Conservation (phyloP, 2,888 invertebrate genomes). For the Ophion ellenae region DNA sequence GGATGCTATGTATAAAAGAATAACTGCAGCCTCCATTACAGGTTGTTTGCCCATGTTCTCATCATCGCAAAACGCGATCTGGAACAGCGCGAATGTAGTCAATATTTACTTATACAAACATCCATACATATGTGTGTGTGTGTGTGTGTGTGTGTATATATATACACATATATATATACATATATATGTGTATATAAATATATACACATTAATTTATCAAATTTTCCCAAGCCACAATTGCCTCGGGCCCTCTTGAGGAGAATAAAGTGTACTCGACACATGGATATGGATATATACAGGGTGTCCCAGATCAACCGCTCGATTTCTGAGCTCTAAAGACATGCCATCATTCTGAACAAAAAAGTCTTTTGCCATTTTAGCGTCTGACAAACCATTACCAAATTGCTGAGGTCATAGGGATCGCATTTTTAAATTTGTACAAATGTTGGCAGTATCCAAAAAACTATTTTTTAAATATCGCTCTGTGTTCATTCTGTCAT, state of each 20-base stretch:
- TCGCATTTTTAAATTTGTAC: too few species aligned
- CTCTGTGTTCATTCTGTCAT: too few species aligned
- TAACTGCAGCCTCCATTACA: slow-evolving; percentile 8
- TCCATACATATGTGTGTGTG: too few species aligned
- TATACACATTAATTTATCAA: background rate
- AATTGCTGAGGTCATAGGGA: too few species aligned
- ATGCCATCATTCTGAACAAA: too few species aligned
- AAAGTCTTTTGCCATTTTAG: too few species aligned
- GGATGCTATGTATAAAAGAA: background rate
- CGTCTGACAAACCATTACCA: too few species aligned
- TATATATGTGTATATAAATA: background rate
- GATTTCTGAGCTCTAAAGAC: too few species aligned
- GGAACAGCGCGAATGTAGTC: slow-evolving; percentile 45
- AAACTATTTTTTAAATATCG: too few species aligned
- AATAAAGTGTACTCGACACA: background rate
- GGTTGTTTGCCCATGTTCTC: slow-evolving; percentile 34
- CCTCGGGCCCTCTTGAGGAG: background rate
- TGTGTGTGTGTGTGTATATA: background rate
- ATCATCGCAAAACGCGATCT: slow-evolving; percentile 39
- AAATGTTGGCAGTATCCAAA: too few species aligned
- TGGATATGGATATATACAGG: background rate
- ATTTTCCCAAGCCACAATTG: background rate
- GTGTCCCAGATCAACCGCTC: too few species aligned
- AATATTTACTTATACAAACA: slow-evolving; percentile 2
- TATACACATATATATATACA: background rate